Conservation (phyloP, 2,797 vertebrate genomes). For the Tachyglossus aculeatus region DNA sequence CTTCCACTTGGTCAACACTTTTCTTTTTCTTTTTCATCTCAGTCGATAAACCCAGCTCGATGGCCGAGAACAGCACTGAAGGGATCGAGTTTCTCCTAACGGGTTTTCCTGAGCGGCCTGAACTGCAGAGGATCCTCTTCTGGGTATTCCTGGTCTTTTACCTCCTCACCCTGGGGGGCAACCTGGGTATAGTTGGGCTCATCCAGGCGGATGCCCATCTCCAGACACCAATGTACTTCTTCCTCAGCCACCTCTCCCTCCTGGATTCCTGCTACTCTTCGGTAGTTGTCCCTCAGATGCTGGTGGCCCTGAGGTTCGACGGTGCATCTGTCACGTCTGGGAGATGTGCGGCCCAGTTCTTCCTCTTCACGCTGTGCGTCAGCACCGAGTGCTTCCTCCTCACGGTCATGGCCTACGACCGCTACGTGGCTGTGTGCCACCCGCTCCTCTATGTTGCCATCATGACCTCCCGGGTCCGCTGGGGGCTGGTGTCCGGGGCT, state of each 20-base stretch:
- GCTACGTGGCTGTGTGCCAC: conserved; percentile 53
- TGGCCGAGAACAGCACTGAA: conserved; percentile 48
- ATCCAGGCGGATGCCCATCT: conserved; percentile 32
- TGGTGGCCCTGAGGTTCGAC: conserved; percentile 34
- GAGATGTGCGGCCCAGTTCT: conserved; percentile 61
- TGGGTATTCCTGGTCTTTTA: conserved; percentile 49
- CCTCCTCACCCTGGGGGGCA: conserved; percentile 50
- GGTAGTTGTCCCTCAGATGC: conserved; percentile 56
- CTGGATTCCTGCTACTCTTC: conserved; percentile 57
- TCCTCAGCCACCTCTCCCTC: conserved; percentile 61
- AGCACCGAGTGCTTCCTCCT: conserved; percentile 63
- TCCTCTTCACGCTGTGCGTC: conserved; percentile 67
- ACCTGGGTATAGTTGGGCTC: conserved; percentile 46
- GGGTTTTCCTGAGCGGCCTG: conserved; percentile 31
- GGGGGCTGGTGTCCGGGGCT: conserved; percentile 40
- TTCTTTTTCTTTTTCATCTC: not conserved
- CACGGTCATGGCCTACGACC: conserved; percentile 63
- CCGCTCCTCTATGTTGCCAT: conserved; percentile 53
- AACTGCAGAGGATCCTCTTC: conserved; percentile 22
- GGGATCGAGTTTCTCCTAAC: conserved; percentile 48
- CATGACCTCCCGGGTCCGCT: conserved; percentile 45
- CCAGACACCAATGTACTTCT: conserved; percentile 62
- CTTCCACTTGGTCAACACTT: too few relatives aligned
- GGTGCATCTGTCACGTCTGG: conserved; percentile 43
- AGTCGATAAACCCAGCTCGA: not conserved